A percentile compares a stretch with the other conserved stretches of the same genome.
phyloP scores from a whole-genome alignment of 2,888 invertebrate species.

The Mythimna pallens region DNA sequence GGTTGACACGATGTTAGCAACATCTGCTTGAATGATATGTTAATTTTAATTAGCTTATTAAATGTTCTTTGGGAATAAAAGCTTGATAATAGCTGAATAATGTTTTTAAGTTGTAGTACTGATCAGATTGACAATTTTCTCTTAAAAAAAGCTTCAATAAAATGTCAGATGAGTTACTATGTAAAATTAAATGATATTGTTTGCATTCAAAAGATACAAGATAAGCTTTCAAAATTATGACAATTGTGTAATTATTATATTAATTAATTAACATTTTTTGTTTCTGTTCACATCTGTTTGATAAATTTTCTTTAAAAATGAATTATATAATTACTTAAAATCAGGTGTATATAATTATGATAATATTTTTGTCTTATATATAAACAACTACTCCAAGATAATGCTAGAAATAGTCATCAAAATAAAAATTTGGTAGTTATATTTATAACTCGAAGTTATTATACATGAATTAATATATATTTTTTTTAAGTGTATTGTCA shows the following conservation, averaged over 20 bases:
- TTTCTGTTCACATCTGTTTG: background rate
- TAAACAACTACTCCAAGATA: background rate
- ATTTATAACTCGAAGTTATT: background rate
- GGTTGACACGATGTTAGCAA: conserved; percentile 10
- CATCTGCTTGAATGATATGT: conserved; percentile 42
- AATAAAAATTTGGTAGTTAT: background rate
- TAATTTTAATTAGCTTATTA: conserved; percentile 42
- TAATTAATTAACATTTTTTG: conserved; percentile 22
- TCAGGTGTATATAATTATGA: background rate
- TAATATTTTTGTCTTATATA: background rate
- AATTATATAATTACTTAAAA: background rate
- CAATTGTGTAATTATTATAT: background rate
- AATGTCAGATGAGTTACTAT: conserved; percentile 2
- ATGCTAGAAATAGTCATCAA: background rate
- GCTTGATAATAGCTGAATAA: conserved; percentile 1
- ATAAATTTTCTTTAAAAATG: background rate
- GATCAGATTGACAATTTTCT: background rate
- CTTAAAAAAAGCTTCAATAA: background rate
- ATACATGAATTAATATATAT: too few relatives aligned
- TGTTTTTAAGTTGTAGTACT: conserved; percentile 13
- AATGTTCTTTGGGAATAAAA: conserved; percentile 12
- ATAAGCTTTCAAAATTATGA: conserved; percentile 29
- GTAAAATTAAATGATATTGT: conserved; percentile 11
- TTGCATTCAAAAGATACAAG: conserved; percentile 7
- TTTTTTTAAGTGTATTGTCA: background rate